Evolutionary conservation across 2,113 vertebrate genomes (phyloP).

Genomic region (Engystomops pustulosus): DNA sequence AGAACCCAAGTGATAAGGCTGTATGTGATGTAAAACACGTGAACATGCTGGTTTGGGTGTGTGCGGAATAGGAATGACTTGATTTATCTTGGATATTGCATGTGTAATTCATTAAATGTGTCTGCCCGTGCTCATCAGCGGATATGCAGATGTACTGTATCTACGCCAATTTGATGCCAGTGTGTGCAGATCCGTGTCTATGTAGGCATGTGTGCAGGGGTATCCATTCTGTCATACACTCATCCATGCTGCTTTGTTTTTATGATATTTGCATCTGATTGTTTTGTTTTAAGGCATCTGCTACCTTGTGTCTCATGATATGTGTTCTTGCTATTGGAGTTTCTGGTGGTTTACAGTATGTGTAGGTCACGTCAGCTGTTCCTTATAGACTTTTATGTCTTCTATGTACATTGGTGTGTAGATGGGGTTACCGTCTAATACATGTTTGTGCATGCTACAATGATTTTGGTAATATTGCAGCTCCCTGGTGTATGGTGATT

Average conservation of each 20-base stretch:
- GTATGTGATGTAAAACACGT: constrained; percentile 19
- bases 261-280: neutral
- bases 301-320: neutral
- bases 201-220: constrained; percentile 21
- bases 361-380: neutral
- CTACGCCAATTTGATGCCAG: neutral
- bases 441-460: neutral
- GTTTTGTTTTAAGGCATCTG: neutral
- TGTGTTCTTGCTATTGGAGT: neutral
- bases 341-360: neutral
- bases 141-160: constrained; percentile 3
- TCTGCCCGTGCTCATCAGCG: neutral
- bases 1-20: constrained; percentile 21
- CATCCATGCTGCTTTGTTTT: neutral
- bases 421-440: neutral
- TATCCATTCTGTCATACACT: constrained; percentile 13
- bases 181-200: constrained; percentile 5
- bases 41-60: constrained; percentile 25
- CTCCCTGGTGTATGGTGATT: neutral
- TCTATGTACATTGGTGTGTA: neutral
- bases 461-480: too few relatives aligned
- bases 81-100: constrained; percentile 6
- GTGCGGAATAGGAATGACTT: neutral
- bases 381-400: neutral
- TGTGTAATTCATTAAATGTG: constrained; percentile 1